Percentiles rank a stretch among this genome's conserved stretches.
phyloP scores from a whole-genome alignment of 2,888 invertebrate genomes.

The Chloroclystis v-ata region DNA sequence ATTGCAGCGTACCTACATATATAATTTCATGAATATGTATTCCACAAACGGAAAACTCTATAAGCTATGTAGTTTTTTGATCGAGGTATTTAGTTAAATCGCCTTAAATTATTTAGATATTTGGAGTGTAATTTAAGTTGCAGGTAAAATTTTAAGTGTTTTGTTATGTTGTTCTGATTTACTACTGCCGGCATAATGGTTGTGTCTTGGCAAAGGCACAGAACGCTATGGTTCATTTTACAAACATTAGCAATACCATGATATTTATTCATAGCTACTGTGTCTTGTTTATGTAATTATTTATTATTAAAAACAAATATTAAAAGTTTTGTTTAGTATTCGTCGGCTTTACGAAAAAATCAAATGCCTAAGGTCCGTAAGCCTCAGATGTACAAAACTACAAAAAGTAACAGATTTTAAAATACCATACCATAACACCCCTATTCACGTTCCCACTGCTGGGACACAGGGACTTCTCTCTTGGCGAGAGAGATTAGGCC shows the following conservation, averaged over 20 bases:
- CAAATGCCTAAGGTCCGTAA: too few species aligned
- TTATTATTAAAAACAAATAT: too few species aligned
- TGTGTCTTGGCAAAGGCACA: constrained; percentile 16
- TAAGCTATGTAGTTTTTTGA: constrained; percentile 13
- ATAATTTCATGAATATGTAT: constrained; percentile 15
- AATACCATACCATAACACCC: too few species aligned
- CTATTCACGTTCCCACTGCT: too few species aligned
- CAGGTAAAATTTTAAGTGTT: constrained; percentile 19
- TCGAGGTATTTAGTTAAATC: constrained; percentile 11
- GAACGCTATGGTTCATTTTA: constrained; percentile 7
- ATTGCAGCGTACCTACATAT: not conserved
- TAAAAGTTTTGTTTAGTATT: too few species aligned
- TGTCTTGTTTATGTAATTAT: too few species aligned
- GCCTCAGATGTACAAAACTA: too few species aligned
- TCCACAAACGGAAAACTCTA: constrained; percentile 12
- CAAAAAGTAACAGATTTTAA: too few species aligned
- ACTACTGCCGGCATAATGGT: constrained; percentile 6
- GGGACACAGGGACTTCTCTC: too few species aligned
- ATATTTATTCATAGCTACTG: too few species aligned
- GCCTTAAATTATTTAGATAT: constrained; percentile 14
- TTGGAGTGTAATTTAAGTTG: constrained; percentile 18
- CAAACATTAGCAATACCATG: not conserved
- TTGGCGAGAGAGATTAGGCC: too few species aligned
- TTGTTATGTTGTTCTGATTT: constrained; percentile 16
- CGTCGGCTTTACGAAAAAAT: too few species aligned